Evolutionary conservation across 2,113 vertebrate genomes (phyloP).

Genomic region (Trachemys scripta): DNA sequence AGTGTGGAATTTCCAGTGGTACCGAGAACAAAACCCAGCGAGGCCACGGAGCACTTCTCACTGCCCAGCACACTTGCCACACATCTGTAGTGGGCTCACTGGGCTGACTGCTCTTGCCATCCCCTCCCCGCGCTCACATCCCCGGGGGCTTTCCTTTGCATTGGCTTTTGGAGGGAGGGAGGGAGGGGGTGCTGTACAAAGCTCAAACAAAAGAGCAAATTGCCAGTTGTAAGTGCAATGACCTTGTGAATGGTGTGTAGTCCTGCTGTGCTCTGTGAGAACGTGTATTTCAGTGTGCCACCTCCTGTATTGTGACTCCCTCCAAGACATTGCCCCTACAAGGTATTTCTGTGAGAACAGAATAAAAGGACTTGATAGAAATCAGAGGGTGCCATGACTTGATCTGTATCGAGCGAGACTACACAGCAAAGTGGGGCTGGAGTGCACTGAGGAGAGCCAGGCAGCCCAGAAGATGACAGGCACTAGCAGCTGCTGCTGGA

Average conservation of each 20-base stretch:
- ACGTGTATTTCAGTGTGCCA: constrained; percentile 94
- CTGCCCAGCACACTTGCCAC: constrained; percentile 86
- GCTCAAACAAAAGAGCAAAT: constrained; percentile 79
- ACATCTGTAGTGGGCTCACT: constrained; percentile 80
- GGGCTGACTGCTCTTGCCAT: constrained; percentile 56
- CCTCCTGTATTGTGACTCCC: constrained; percentile 95
- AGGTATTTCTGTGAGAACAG: constrained; percentile 95
- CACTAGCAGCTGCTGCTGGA: background rate
- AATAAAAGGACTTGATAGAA: constrained; percentile 93
- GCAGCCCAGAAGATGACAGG: background rate
- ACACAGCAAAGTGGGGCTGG: background rate
- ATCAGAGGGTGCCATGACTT: constrained; percentile 51
- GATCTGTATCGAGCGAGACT: constrained; percentile 21
- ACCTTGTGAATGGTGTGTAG: constrained; percentile 96
- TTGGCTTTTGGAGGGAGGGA: constrained; percentile 56
- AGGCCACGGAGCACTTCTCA: constrained; percentile 81
- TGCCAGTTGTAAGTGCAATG: constrained; percentile 93
- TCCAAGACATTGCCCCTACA: constrained; percentile 91
- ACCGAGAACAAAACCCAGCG: constrained; percentile 68
- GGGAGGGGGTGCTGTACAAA: constrained; percentile 75
- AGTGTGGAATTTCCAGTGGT: constrained; percentile 84
- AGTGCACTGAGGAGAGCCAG: background rate
- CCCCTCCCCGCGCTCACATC: background rate
- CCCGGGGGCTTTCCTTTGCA: background rate
- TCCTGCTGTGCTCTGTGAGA: constrained; percentile 96